phyloP scores from a whole-genome alignment of 2,888 invertebrate genomes.

The Steromphala cineraria region DNA sequence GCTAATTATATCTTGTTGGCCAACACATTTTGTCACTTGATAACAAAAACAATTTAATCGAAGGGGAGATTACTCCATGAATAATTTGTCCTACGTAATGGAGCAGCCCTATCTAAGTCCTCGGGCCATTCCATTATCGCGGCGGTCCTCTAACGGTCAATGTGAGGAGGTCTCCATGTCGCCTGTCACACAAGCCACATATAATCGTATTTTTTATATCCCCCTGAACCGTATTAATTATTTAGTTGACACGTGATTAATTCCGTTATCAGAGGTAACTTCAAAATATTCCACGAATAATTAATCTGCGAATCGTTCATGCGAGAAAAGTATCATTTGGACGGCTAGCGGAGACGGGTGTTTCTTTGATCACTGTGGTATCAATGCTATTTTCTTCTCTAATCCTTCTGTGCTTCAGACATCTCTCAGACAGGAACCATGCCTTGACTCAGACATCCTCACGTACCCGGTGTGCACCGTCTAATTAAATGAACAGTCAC shows the following conservation, averaged over 20 bases:
- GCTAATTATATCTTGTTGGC: background rate
- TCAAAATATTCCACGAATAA: slow-evolving; percentile 13
- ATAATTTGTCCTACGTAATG: slow-evolving; percentile 17
- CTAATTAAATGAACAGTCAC: background rate
- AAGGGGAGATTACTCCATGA: slow-evolving; percentile 2
- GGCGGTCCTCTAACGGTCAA: background rate
- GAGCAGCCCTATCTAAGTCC: background rate
- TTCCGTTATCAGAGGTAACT: background rate
- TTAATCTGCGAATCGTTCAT: background rate
- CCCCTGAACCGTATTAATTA: slow-evolving; percentile 13
- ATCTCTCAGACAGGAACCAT: too few relatives aligned
- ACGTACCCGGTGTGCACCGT: background rate
- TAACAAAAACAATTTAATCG: slow-evolving; percentile 16
- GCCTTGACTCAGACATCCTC: background rate
- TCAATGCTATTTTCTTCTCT: too few relatives aligned
- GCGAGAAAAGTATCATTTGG: slow-evolving; percentile 15
- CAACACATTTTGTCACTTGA: background rate
- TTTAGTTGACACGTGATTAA: slow-evolving; percentile 14
- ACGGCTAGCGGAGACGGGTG: background rate
- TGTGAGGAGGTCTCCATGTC: background rate
- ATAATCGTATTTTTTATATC: slow-evolving; percentile 8
- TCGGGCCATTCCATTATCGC: background rate
- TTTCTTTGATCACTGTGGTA: too few relatives aligned
- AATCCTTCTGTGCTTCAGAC: too few relatives aligned
- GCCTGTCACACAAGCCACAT: background rate